A percentile compares a stretch with the other conserved stretches of the same genome.
phyloP scores from a whole-genome alignment of 53 echinoderm and acorn worm species.

The Apostichopus leukothele region DNA sequence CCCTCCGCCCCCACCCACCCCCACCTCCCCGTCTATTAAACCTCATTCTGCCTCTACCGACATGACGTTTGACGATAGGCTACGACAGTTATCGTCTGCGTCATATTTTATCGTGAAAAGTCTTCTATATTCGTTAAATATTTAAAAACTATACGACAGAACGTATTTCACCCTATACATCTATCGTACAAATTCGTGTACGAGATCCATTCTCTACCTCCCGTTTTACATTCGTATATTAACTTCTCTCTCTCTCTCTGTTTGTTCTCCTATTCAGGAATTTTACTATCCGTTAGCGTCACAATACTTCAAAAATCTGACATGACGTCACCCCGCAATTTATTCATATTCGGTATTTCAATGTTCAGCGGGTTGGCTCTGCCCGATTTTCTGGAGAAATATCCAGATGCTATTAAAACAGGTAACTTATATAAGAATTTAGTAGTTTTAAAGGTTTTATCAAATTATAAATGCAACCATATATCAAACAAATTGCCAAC shows the following conservation, averaged over 20 bases:
- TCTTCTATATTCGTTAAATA: too few species aligned
- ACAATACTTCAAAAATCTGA: constrained; percentile 8
- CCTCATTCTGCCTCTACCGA: too few species aligned
- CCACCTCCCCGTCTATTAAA: too few species aligned
- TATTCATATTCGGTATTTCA: constrained; percentile 16
- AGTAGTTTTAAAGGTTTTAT: not conserved
- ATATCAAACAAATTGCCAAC: too few species aligned
- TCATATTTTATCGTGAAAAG: too few species aligned
- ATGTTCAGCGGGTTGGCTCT: constrained; percentile 1
- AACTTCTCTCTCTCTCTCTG: not conserved
- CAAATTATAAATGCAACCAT: not conserved
- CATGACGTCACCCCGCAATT: constrained; percentile 17
- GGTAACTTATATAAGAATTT: not conserved
- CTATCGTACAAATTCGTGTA: too few species aligned
- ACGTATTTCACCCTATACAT: too few species aligned
- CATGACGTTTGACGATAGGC: too few species aligned
- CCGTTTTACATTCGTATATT: not conserved
- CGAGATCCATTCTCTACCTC: too few species aligned
- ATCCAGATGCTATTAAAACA: not conserved
- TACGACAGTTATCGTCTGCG: too few species aligned
- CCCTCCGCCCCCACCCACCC: too few species aligned
- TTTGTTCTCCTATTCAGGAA: not conserved
- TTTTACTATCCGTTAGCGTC: constrained; percentile 22
- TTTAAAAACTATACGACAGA: too few species aligned
- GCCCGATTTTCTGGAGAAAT: not conserved